phyloP scores from a whole-genome alignment of 2,797 vertebrate genomes.

The Dicrostonyx torquatus region DNA sequence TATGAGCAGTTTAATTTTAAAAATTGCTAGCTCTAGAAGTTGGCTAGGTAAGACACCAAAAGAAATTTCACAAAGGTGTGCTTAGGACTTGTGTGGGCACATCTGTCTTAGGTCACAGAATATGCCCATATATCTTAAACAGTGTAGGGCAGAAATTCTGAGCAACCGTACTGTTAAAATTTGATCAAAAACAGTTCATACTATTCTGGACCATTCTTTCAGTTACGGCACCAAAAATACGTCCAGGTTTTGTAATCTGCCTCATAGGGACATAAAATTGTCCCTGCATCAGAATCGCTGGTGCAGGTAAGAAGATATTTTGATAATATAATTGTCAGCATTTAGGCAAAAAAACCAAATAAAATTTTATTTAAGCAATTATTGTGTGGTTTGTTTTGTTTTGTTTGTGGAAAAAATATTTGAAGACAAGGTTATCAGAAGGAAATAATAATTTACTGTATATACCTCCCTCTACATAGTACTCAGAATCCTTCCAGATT shows the following conservation, averaged over 20 bases:
- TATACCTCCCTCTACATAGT: background rate
- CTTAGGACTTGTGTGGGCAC: background rate
- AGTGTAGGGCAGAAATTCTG: background rate
- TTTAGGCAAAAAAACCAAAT: background rate
- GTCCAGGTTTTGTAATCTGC: background rate
- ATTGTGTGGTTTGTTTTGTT: background rate
- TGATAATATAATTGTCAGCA: background rate
- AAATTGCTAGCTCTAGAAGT: conserved; percentile 24
- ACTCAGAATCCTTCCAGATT: background rate
- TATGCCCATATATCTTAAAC: background rate
- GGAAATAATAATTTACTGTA: conserved; percentile 3
- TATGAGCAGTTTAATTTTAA: conserved; percentile 2
- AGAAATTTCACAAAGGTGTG: conserved; percentile 19
- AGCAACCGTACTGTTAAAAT: background rate
- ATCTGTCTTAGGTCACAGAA: background rate
- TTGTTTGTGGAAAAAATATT: background rate
- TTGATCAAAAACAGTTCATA: background rate
- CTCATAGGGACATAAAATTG: background rate
- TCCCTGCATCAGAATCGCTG: background rate
- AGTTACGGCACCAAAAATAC: background rate
- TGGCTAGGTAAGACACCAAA: background rate
- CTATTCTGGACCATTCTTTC: background rate
- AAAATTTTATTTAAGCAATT: conserved; percentile 18
- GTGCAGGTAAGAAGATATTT: background rate
- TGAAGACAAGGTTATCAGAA: background rate